A percentile compares a stretch with the other conserved stretches of the same genome.
These are phyloP conservation scores for Hydrotaea diabolus DNA, from an alignment of 2,888 invertebrate species.

Conservation along the genomic window DNA sequence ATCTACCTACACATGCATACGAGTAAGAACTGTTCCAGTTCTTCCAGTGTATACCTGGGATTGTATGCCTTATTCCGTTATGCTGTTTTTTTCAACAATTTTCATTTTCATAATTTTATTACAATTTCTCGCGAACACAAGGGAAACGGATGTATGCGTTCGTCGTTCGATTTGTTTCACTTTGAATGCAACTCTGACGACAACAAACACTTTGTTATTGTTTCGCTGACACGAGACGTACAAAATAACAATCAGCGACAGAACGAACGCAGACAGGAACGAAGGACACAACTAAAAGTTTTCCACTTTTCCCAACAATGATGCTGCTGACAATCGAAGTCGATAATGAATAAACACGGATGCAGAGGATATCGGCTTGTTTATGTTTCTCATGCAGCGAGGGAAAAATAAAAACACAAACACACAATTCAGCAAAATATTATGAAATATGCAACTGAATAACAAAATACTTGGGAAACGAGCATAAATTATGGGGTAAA, in stretches of 20 bases:
- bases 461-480: not conserved
- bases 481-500: not conserved
- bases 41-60: not conserved
- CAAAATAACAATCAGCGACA: not conserved
- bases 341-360: slow-evolving; percentile 25
- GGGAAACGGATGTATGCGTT: slow-evolving; percentile 4
- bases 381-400: slow-evolving; percentile 18
- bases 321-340: slow-evolving; percentile 40
- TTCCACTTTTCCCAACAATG: slow-evolving; percentile 28
- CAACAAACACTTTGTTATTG: slow-evolving; percentile 27
- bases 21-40: slow-evolving; percentile 1
- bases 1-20: too few species aligned
- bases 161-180: not conserved
- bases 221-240: not conserved
- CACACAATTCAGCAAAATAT: slow-evolving; percentile 42
- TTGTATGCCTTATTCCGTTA: not conserved
- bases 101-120: slow-evolving; percentile 50
- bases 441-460: slow-evolving; percentile 51
- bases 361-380: slow-evolving; percentile 49
- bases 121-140: not conserved
- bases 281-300: not conserved
- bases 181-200: slow-evolving; percentile 29
- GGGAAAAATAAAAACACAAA: not conserved
- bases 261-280: not conserved
- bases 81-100: slow-evolving; percentile 27